Evolutionary conservation across 2,888 invertebrate species (phyloP).

Genomic region (Cephus pulcher): DNA sequence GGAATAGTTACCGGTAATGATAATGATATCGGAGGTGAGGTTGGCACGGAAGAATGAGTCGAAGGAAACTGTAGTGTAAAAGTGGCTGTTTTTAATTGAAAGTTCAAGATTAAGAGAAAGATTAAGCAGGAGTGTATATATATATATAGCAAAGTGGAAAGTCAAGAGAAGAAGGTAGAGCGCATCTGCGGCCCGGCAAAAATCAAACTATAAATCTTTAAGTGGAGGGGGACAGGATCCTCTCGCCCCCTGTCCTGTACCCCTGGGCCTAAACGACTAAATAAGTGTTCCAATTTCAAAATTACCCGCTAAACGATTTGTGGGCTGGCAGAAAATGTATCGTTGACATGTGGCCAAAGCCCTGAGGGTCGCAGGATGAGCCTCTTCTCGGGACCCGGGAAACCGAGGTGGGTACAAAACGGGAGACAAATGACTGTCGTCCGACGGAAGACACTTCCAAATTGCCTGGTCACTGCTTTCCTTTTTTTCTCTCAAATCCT

Average conservation of each 20-base stretch:
- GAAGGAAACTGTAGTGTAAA: not conserved
- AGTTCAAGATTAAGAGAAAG: not conserved
- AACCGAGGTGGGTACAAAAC: constrained; percentile 31
- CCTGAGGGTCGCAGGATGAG: constrained; percentile 21
- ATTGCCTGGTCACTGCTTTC: not conserved
- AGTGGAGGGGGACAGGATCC: constrained; percentile 29
- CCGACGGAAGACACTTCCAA: constrained; percentile 43
- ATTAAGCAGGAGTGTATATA: constrained; percentile 8
- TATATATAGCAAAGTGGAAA: constrained; percentile 1
- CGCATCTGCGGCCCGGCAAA: constrained; percentile 37
- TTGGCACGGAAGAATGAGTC: no score
- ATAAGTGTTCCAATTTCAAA: constrained; percentile 66
- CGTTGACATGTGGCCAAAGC: constrained; percentile 61
- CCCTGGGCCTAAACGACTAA: constrained; percentile 64
- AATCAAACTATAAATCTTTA: constrained; percentile 52
- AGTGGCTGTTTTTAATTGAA: not conserved
- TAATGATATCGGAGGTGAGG: no score
- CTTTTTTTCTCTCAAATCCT: not conserved
- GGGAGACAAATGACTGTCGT: constrained; percentile 62
- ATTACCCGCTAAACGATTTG: constrained; percentile 66
- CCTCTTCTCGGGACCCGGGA: constrained; percentile 29
- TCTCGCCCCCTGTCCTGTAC: constrained; percentile 24
- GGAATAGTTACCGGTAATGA: no score
- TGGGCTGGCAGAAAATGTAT: constrained; percentile 64
- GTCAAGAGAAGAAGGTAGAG: constrained; percentile 24